Base-by-base conservation (phyloP, 2,113 vertebrate species). In the Eudorcas thomsonii region DNA sequence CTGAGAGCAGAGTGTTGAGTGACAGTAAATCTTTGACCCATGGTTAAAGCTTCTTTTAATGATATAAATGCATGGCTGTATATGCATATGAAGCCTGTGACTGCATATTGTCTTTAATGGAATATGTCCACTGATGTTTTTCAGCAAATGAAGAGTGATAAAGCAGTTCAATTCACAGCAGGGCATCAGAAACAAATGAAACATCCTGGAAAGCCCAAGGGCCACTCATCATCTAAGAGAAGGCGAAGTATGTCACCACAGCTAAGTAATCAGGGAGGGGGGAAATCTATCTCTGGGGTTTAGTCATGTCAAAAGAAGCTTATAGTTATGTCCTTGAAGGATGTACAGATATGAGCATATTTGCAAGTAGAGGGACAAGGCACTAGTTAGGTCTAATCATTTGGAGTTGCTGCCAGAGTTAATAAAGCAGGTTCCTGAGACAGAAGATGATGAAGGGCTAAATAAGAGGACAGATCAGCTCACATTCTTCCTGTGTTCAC, bases 111-210 rank as follows among this genome's bases (percentile, higher is more conserved):
- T 77, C 62, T 52, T 33, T 60, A 74, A 33, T 84, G 39, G 33
- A 74, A 59, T 54, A 52, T 71, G 21, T 83, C 39, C 19, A 71
- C 88, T 88, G 25, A 16, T 14, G 33, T 21, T 95, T 98, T 78
- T 67, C 97, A 99, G 99, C 99, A 99, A 91, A 99, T 99, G 99
- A 99, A 99, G 99, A 99, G 99, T 17, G 99, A 99, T 6, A 99
- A 99, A 98, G 99, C 99, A 0, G 99, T 99, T 13, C 99, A 99
- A 98, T 99, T 99, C 87, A 99, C 99, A 0, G 96, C 99, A 1
- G 99, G 99, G 12, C 99, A 99, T 92, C 99, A 99, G 15, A 97
- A 99, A 99, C 98, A 99, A 99, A 98, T 98, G 85, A 99, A 99
- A 90, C 99, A 98, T 57, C 98, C 99, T 0, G 98, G 98, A 71